Evolutionary conservation across 2,113 vertebrate genomes (phyloP), one percentile per base, ranked within the genome.

Genomic region (Elephas maximus): DNA sequence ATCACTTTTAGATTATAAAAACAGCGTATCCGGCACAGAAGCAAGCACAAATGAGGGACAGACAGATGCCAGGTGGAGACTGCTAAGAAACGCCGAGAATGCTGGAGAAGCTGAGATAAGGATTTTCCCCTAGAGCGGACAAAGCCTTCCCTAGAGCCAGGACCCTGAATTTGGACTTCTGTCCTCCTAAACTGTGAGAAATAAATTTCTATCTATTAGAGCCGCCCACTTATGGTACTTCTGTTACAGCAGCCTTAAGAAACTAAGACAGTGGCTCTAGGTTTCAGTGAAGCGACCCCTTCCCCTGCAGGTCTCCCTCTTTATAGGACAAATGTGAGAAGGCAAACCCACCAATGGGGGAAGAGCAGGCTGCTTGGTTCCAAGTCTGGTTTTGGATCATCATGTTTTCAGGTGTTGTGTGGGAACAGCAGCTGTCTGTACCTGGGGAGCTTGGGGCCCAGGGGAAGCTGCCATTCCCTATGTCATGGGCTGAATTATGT

Each of bases 371-470:
- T 41, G 5, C n/a, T 45, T 48, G 33, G 51, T 8, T 37, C 18
- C 33, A 5, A 24, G 24, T 17, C 18, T 14, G 48, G 12, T 23
- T 5, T 11, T 0, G 1, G 23, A 12, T 4, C 0, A 1, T 9
- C 1, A 0, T 0, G 6, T 33, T 28, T 4, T 18, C 41, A 33
- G 71, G 17, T 63, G 53, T 28, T 3, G 10, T 24, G 28, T 17
- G 45, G 18, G 60, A 41, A 63, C 2, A 2, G 23, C 90, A 45
- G 67, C 28, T 37, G 15, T 21, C 63, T 30, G 60, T 1, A 12
- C 45, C 26, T 2, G 15, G 51, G 67, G 62, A 30, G 15, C 0
- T 0, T 0, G 14, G 41, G 88, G 21, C 9, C 41, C 48, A 12
- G 41, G 18, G 69, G 20, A 65, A 11, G 74, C 63, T 62, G 60